Conservation (phyloP, 2,888 invertebrate genomes). For the Mimachlamys varia region DNA sequence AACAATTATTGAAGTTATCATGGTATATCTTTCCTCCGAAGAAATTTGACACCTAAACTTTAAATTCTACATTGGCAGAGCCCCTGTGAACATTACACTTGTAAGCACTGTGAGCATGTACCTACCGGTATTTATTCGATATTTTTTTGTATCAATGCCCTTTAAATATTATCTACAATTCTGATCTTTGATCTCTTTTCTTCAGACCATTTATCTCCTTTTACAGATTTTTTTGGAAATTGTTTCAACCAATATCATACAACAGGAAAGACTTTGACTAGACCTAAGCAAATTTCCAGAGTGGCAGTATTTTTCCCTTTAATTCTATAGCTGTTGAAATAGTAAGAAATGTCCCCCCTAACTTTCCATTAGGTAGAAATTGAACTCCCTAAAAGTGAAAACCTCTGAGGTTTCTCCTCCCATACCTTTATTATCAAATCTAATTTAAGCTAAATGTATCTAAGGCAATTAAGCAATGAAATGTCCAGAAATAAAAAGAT, state of each 20-base stretch:
- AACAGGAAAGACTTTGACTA: no score
- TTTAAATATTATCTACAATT: not conserved
- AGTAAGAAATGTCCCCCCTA: no score
- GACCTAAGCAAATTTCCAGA: no score
- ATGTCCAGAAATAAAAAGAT: no score
- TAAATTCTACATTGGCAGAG: not conserved
- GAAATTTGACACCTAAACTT: constrained; percentile 12
- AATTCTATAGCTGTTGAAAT: no score
- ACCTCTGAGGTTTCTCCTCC: no score
- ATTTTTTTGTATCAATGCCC: constrained; percentile 20
- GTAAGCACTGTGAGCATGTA: not conserved
- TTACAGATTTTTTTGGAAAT: not conserved
- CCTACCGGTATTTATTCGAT: not conserved
- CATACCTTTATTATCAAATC: no score
- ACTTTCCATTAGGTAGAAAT: no score
- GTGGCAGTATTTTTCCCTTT: no score
- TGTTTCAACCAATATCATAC: not conserved
- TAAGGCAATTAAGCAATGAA: no score
- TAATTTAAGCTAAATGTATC: no score
- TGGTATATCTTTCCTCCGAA: not conserved
- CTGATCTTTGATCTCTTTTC: constrained; percentile 15
- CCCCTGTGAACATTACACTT: constrained; percentile 24
- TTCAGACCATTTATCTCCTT: constrained; percentile 23
- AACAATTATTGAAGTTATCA: constrained; percentile 31
- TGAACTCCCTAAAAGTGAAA: no score